A percentile compares a stretch with the other conserved stretches of the same genome.
Evolutionary conservation across 2,113 vertebrate genomes (phyloP).

Genomic region (Actenoides lindsayi): DNA sequence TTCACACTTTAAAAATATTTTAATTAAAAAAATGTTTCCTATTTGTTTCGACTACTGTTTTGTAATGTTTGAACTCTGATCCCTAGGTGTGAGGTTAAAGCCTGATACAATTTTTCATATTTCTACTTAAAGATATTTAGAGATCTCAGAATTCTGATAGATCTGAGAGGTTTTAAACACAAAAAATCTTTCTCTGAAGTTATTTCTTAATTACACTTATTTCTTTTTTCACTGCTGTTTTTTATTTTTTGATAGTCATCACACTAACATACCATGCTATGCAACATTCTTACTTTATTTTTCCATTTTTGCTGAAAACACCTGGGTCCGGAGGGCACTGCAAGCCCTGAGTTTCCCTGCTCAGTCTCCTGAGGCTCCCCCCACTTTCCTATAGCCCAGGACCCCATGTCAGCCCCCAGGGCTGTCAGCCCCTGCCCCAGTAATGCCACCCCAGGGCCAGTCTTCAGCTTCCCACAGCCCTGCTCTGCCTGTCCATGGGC

Average conservation of each 20-base stretch:
- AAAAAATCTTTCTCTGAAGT: not conserved
- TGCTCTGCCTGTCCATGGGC: not conserved
- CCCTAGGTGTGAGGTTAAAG: not conserved
- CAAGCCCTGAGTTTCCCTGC: not conserved
- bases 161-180: not conserved
- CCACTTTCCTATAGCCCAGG: too few relatives aligned
- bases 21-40: not conserved
- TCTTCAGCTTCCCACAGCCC: not conserved
- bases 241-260: not conserved
- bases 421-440: too few relatives aligned
- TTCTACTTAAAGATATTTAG: not conserved
- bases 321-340: fast-evolving
- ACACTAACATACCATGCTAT: not conserved
- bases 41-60: not conserved
- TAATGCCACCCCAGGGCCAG: fast-evolving
- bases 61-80: not conserved
- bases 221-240: not conserved
- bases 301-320: not conserved
- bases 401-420: not conserved
- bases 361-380: not conserved
- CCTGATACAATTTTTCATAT: not conserved
- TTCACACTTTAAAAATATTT: not conserved
- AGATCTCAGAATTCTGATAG: not conserved
- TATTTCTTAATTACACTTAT: not conserved
- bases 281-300: not conserved